These are phyloP conservation scores for Molorchus minor DNA, from an alignment of 2,888 invertebrate genomes.

Conservation along the genomic window DNA sequence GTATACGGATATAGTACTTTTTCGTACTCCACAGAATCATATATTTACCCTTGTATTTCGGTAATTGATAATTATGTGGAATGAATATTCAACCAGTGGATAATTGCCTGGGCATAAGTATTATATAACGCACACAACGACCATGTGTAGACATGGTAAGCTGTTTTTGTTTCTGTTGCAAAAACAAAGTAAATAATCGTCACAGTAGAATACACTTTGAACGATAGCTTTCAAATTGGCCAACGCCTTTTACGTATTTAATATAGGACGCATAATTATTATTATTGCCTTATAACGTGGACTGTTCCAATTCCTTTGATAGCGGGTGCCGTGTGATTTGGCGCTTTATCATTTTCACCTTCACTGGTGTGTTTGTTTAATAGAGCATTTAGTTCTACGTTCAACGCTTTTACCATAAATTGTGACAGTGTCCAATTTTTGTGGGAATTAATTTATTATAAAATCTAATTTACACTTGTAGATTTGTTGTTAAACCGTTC, in stretches of 20 bases:
- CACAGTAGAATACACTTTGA: conserved; percentile 47
- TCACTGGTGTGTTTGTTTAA: conserved; percentile 35
- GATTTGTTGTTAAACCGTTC: no score
- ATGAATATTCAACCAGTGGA: conserved; percentile 4
- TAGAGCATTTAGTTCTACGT: conserved; percentile 35
- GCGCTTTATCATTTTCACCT: conserved; percentile 28
- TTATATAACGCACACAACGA: neutral
- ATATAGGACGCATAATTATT: conserved; percentile 5
- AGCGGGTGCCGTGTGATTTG: conserved; percentile 22
- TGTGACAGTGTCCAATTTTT: no score
- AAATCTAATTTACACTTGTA: no score
- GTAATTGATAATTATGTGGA: conserved; percentile 3
- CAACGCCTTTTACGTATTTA: conserved; percentile 33
- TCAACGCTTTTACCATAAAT: no score
- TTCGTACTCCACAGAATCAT: no score
- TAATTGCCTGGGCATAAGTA: neutral
- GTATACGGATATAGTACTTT: no score
- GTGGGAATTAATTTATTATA: no score
- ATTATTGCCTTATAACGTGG: neutral
- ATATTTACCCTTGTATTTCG: no score
- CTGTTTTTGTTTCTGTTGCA: conserved; percentile 26
- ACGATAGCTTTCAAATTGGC: conserved; percentile 42
- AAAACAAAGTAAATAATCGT: conserved; percentile 37
- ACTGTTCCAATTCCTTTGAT: neutral
- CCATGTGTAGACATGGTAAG: conserved; percentile 23